These are phyloP conservation scores for Conopomorpha cramerella DNA, from an alignment of 1,140 invertebrate species.

Conservation along the genomic window DNA sequence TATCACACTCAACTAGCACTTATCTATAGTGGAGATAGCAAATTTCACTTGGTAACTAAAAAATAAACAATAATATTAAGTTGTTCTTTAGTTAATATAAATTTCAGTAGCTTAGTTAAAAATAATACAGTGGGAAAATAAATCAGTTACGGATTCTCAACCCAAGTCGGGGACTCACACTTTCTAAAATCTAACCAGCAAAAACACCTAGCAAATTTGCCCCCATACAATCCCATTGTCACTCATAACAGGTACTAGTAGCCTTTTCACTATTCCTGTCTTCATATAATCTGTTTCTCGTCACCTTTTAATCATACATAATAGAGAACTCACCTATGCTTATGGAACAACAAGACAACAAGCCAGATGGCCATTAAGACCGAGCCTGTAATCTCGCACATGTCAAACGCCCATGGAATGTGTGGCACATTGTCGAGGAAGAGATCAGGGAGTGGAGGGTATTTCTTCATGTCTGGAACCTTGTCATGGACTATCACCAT, in stretches of 20 bases:
- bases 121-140: too few relatives aligned
- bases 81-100: too few relatives aligned
- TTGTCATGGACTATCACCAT: constrained; percentile 99
- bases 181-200: neutral
- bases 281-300: neutral
- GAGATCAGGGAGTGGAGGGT: constrained; percentile 98
- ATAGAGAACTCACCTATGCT: constrained; percentile 74
- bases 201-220: too few relatives aligned
- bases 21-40: too few relatives aligned
- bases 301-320: neutral
- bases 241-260: too few relatives aligned
- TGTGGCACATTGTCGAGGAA: constrained; percentile 97
- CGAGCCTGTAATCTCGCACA: constrained; percentile 96
- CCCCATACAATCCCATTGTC: too few relatives aligned
- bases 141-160: neutral
- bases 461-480: constrained; percentile 98
- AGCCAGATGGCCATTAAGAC: constrained; percentile 88
- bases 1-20: too few relatives aligned
- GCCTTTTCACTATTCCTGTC: neutral
- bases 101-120: too few relatives aligned
- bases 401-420: constrained; percentile 98
- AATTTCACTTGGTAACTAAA: too few relatives aligned
- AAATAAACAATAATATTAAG: too few relatives aligned
- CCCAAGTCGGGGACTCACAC: neutral
- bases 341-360: constrained; percentile 90